phyloP scores from a whole-genome alignment of 2,797 vertebrate species.

The Pangasius mekongensis region DNA sequence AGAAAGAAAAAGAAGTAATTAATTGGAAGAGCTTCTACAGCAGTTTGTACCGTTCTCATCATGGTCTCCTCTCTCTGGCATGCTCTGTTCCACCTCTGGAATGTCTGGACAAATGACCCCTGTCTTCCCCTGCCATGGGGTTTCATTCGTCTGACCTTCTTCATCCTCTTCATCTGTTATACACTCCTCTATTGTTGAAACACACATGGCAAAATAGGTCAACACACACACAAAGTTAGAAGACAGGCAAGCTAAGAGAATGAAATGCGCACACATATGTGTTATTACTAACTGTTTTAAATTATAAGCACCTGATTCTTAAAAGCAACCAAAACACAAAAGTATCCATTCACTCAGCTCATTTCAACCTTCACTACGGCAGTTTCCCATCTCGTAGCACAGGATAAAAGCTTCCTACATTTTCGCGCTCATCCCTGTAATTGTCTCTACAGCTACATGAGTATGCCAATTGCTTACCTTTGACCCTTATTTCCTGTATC shows the following conservation, averaged over 20 bases:
- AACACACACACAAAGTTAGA: slow-evolving; percentile 7
- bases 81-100: slow-evolving; percentile 35
- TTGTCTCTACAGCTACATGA: not conserved
- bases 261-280: not conserved
- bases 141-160: slow-evolving; percentile 25
- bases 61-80: slow-evolving; percentile 43
- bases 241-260: not conserved
- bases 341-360: not conserved
- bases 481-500: slow-evolving; percentile 54
- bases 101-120: slow-evolving; percentile 9
- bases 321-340: not conserved
- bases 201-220: slow-evolving; percentile 34
- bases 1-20: not conserved
- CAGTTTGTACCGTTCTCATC: slow-evolving; percentile 55
- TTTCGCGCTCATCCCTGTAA: not conserved
- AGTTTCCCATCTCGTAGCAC: not conserved
- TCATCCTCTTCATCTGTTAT: slow-evolving; percentile 56
- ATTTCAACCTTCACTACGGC: not conserved
- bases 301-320: not conserved
- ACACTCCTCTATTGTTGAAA: slow-evolving; percentile 57
- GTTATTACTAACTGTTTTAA: not conserved
- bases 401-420: not conserved
- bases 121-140: slow-evolving; percentile 2
- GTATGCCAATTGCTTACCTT: slow-evolving; percentile 46
- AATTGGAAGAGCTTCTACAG: not conserved